Conservation (phyloP, 1,140 invertebrate genomes). For the Pinna nobilis region DNA sequence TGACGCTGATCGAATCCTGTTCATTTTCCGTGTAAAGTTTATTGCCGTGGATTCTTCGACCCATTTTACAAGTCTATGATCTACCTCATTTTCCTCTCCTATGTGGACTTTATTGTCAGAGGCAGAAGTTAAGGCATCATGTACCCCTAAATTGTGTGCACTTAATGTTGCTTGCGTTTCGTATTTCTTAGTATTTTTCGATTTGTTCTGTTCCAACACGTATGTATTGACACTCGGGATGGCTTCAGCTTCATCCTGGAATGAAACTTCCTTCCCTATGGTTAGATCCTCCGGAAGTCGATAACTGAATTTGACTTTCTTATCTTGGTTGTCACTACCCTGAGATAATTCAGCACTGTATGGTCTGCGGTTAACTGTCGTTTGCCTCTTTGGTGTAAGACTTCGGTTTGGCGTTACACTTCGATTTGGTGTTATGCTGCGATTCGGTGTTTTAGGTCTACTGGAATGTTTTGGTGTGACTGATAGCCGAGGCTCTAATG, state of each 20-base stretch:
- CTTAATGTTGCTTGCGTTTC: constrained; percentile 24
- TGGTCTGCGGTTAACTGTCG: constrained; percentile 2
- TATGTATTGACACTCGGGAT: constrained; percentile 37
- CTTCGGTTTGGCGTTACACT: not conserved
- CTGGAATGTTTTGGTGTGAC: not conserved
- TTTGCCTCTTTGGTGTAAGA: not conserved
- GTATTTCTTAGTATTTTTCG: constrained; percentile 17
- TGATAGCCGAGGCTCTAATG: constrained; percentile 25
- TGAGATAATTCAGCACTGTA: constrained; percentile 2
- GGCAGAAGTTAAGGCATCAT: constrained; percentile 14
- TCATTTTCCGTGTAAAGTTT: constrained; percentile 7
- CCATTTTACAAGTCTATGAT: constrained; percentile 4
- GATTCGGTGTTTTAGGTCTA: constrained; percentile 4
- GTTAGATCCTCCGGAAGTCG: constrained; percentile 19
- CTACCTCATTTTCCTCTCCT: not conserved
- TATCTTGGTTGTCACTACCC: not conserved
- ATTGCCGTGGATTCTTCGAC: constrained; percentile 14
- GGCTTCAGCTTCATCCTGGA: constrained; percentile 25
- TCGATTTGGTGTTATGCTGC: constrained; percentile 5
- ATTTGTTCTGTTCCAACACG: constrained; percentile 25
- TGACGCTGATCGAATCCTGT: constrained; percentile 12
- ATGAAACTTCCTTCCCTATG: constrained; percentile 6
- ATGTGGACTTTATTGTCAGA: not conserved
- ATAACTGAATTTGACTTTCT: constrained; percentile 7
- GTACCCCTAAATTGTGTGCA: constrained; percentile 28